Percentiles rank a stretch among this genome's conserved stretches.
Evolutionary conservation across 1,140 invertebrate species (phyloP).

Genomic region (Plodia interpunctella): DNA sequence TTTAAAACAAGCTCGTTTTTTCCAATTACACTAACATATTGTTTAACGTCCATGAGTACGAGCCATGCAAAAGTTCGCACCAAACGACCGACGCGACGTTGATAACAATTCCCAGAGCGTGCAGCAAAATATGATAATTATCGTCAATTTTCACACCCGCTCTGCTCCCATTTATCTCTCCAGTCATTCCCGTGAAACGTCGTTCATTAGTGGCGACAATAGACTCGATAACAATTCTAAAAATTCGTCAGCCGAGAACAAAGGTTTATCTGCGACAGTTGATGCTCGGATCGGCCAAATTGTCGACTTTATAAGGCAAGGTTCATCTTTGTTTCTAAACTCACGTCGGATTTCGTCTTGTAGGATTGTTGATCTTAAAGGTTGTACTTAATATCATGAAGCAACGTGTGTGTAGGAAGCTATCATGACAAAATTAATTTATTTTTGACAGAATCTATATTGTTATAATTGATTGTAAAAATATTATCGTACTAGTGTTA

Average conservation of each 20-base stretch:
- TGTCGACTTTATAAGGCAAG: constrained; percentile 8
- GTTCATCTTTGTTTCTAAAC: not conserved
- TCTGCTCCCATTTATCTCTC: constrained; percentile 31
- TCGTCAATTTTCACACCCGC: constrained; percentile 29
- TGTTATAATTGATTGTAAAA: no score
- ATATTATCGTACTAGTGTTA: no score
- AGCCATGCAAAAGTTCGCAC: not conserved
- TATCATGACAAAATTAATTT: no score
- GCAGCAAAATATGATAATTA: constrained; percentile 26
- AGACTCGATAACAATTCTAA: constrained; percentile 49
- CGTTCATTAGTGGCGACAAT: constrained; percentile 48
- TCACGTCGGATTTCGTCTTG: not conserved
- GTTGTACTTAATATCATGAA: no score
- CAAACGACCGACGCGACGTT: not conserved
- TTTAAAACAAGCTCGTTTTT: no score
- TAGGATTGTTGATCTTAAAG: no score
- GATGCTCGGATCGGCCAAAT: constrained; percentile 21
- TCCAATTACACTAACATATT: no score
- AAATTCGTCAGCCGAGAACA: constrained; percentile 46
- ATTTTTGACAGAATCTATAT: no score
- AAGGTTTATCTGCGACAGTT: constrained; percentile 41
- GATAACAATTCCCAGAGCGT: not conserved
- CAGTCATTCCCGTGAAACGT: constrained; percentile 35
- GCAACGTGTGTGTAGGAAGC: no score
- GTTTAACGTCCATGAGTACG: not conserved